phyloP scores from a whole-genome alignment of 2,797 vertebrate genomes.

The Prunella strophiata region DNA sequence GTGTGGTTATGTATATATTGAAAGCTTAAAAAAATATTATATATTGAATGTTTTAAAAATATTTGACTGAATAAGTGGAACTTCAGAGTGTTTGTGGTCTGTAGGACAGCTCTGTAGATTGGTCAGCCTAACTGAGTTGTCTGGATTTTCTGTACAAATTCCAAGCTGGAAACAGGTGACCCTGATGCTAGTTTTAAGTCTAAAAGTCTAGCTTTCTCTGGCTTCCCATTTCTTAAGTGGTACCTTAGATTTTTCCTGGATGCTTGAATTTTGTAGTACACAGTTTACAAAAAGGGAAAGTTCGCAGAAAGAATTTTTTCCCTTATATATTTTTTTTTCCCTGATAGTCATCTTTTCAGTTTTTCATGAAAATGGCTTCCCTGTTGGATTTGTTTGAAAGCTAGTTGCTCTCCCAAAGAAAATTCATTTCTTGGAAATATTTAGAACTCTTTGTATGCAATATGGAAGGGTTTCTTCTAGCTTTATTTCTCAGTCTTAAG shows the following conservation, averaged over 20 bases:
- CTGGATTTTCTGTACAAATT: neutral
- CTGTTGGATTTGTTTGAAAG: neutral
- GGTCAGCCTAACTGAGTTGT: neutral
- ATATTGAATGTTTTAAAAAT: neutral
- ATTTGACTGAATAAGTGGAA: neutral
- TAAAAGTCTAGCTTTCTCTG: neutral
- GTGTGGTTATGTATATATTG: neutral
- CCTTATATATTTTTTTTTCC: fast-evolving
- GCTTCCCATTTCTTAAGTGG: neutral
- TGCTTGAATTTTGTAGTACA: neutral
- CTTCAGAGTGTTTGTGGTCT: neutral
- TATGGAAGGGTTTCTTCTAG: neutral
- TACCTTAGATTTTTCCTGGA: neutral
- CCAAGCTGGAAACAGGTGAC: neutral
- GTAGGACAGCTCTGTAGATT: neutral
- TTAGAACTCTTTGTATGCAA: neutral
- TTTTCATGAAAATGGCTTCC: neutral
- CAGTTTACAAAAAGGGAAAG: neutral
- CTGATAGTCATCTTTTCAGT: neutral
- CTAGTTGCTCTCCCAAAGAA: neutral
- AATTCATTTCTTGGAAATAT: neutral
- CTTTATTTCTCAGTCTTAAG: neutral
- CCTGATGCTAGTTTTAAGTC: neutral
- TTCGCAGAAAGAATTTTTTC: neutral
- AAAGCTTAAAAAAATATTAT: neutral